Conservation (phyloP, 2,888 invertebrate species). For the Yponomeuta plumbellus region DNA sequence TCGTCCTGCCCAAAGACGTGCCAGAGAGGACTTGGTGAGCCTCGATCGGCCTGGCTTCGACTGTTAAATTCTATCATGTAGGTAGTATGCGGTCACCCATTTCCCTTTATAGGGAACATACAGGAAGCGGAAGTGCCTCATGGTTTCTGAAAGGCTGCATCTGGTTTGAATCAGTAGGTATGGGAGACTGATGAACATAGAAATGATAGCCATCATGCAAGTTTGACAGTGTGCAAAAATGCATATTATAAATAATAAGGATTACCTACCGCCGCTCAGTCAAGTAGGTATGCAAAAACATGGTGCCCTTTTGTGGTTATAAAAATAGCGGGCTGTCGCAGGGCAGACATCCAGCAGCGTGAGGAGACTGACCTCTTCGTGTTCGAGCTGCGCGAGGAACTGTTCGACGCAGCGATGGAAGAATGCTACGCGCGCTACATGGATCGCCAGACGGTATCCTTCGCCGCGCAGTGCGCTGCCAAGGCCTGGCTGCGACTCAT, state of each 20-base stretch:
- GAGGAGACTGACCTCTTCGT: slow-evolving; percentile 61
- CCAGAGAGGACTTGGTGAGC: slow-evolving; percentile 59
- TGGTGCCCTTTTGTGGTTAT: too few species aligned
- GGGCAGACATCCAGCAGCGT: slow-evolving; percentile 61
- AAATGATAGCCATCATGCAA: too few species aligned
- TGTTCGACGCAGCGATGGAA: slow-evolving; percentile 48
- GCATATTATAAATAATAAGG: too few species aligned
- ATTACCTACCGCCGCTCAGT: too few species aligned
- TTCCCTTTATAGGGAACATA: neutral
- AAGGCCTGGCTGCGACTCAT: slow-evolving; percentile 62
- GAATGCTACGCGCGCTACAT: slow-evolving; percentile 54
- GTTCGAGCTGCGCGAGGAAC: slow-evolving; percentile 62
- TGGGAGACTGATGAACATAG: too few species aligned
- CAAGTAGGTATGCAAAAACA: too few species aligned
- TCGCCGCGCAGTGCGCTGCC: slow-evolving; percentile 57
- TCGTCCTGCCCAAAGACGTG: slow-evolving; percentile 57
- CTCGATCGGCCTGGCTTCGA: neutral
- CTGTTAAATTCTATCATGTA: neutral
- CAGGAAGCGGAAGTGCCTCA: neutral
- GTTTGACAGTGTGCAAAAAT: too few species aligned
- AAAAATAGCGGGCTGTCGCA: slow-evolving; percentile 23
- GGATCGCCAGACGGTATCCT: slow-evolving; percentile 48
- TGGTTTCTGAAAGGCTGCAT: too few species aligned
- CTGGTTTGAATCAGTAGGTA: too few species aligned
- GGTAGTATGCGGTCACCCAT: neutral